These are phyloP conservation scores for Ennomos quercinarius DNA, from an alignment of 2,888 invertebrate species.

Conservation along the genomic window DNA sequence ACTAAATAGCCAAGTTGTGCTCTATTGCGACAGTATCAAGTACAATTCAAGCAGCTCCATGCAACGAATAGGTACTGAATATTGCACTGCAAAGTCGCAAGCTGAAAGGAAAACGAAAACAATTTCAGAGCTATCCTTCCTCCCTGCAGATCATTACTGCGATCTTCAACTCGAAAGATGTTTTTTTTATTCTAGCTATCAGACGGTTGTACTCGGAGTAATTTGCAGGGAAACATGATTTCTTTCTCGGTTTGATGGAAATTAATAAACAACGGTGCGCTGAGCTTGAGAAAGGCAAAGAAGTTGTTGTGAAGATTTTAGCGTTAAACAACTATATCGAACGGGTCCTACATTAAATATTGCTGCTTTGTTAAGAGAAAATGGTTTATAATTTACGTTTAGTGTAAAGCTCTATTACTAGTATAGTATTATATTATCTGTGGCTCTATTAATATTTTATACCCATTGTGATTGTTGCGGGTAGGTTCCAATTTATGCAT, in stretches of 20 bases:
- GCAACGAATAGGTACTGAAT: background rate
- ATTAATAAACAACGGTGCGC: conserved; percentile 52
- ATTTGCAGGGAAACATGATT: conserved; percentile 58
- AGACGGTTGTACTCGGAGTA: conserved; percentile 52
- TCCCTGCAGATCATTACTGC: conserved; percentile 69
- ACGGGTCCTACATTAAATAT: too few relatives aligned
- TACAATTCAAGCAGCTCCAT: too few relatives aligned
- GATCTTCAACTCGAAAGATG: conserved; percentile 62
- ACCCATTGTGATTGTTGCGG: too few relatives aligned
- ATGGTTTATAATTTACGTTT: too few relatives aligned
- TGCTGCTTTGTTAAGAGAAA: too few relatives aligned
- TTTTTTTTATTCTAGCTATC: conserved; percentile 60
- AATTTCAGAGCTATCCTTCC: conserved; percentile 65
- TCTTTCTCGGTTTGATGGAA: conserved; percentile 54
- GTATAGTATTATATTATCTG: too few relatives aligned
- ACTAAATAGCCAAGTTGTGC: too few relatives aligned
- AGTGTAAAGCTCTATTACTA: too few relatives aligned
- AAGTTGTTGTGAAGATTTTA: conserved; percentile 20
- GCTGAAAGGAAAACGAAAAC: conserved; percentile 68
- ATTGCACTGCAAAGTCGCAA: conserved; percentile 13
- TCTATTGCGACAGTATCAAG: too few relatives aligned
- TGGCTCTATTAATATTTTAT: too few relatives aligned
- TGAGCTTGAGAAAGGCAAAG: conserved; percentile 36
- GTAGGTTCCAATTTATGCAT: too few relatives aligned
- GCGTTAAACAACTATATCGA: too few relatives aligned